Percentiles rank a stretch among this genome's conserved stretches.
Conservation (phyloP, 2,797 vertebrate genomes). For the Buphagus erythrorhynchus region DNA sequence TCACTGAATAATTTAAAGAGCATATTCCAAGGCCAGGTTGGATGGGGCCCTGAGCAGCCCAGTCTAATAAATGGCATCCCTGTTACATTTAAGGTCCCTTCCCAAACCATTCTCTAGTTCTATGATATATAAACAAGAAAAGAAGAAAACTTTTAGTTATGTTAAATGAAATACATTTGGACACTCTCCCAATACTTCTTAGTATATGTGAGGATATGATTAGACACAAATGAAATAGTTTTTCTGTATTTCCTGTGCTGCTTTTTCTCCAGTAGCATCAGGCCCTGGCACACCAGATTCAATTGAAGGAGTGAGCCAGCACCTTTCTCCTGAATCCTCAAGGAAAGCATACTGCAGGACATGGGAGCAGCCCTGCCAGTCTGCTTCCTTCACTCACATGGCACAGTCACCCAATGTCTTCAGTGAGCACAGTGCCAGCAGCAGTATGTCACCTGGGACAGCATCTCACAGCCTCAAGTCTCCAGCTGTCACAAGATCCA, state of each 20-base stretch:
- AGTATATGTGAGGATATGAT: not conserved
- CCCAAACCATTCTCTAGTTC: not conserved
- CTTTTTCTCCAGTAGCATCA: conserved; percentile 80
- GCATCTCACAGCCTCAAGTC: conserved; percentile 89
- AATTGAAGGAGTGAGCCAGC: conserved; percentile 89
- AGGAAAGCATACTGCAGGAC: conserved; percentile 94
- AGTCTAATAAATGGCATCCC: not conserved
- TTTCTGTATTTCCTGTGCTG: not conserved
- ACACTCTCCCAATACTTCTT: not conserved
- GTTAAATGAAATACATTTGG: not conserved
- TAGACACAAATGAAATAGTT: not conserved
- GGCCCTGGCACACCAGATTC: conserved; percentile 96
- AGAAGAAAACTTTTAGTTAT: not conserved
- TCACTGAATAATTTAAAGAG: not conserved
- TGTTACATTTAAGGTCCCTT: not conserved
- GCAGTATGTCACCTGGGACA: conserved; percentile 84
- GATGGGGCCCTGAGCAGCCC: not conserved
- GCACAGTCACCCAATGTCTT: conserved; percentile 91
- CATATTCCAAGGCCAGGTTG: not conserved
- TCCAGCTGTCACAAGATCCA: conserved; percentile 88
- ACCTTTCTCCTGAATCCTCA: conserved; percentile 94
- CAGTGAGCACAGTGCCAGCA: conserved; percentile 83
- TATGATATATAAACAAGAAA: not conserved
- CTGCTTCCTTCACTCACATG: conserved; percentile 83
- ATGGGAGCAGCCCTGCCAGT: conserved; percentile 88